phyloP scores from a whole-genome alignment of 2,888 invertebrate genomes.

The Agrypnus murinus region DNA sequence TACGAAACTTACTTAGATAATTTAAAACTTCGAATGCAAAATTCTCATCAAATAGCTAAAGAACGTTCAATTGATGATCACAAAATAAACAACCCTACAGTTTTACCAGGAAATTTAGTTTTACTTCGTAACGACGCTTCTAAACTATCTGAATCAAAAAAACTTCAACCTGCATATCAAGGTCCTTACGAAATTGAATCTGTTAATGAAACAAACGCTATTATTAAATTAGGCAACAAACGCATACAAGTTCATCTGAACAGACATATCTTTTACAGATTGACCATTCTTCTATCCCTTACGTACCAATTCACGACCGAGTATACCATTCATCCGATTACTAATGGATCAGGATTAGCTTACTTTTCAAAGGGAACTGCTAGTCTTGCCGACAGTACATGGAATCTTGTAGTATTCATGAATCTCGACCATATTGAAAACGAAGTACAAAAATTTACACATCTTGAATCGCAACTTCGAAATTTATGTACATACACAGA shows the following conservation, averaged over 20 bases:
- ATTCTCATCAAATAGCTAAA: conserved; percentile 54
- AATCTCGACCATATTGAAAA: neutral
- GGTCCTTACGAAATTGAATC: neutral
- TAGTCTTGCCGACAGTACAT: neutral
- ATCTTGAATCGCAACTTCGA: neutral
- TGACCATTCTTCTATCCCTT: neutral
- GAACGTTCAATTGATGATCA: conserved; percentile 52
- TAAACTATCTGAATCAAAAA: neutral
- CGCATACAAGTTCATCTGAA: conserved; percentile 45
- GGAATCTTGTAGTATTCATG: neutral
- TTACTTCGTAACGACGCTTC: neutral
- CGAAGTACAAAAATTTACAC: neutral
- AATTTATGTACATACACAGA: neutral
- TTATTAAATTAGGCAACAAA: conserved; percentile 50
- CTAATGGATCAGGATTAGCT: conserved; percentile 14
- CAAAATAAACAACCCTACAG: conserved; percentile 47
- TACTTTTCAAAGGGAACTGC: conserved; percentile 1
- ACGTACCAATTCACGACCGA: too few relatives aligned
- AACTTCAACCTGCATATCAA: conserved; percentile 4
- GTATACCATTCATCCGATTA: neutral
- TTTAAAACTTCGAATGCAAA: conserved; percentile 54
- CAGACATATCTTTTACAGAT: conserved; percentile 34
- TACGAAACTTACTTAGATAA: conserved; percentile 57
- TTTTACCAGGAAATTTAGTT: neutral
- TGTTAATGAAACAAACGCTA: conserved; percentile 47